Evolutionary conservation across 2,888 invertebrate genomes (phyloP).

Genomic region (Aradus depressus): DNA sequence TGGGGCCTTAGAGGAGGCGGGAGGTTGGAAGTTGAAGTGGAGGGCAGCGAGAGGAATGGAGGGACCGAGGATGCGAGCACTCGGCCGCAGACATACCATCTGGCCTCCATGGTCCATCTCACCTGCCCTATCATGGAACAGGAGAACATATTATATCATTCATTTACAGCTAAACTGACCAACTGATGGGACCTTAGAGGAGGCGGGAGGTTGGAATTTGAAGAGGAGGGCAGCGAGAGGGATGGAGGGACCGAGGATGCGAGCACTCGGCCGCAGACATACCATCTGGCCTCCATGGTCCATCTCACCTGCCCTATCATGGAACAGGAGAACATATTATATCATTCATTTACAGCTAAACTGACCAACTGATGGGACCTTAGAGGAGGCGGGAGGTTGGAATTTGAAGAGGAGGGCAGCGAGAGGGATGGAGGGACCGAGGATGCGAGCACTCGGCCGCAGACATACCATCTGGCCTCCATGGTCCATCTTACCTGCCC

Average conservation of each 20-base stretch:
- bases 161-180: too few relatives aligned
- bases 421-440: conserved; percentile 55
- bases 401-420: conserved; percentile 79
- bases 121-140: too few relatives aligned
- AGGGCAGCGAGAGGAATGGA: conserved; percentile 67
- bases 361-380: too few relatives aligned
- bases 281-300: conserved; percentile 80
- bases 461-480: conserved; percentile 75
- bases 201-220: conserved; percentile 57
- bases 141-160: too few relatives aligned
- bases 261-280: conserved; percentile 44
- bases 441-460: conserved; percentile 36
- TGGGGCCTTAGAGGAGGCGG: too few relatives aligned
- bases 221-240: conserved; percentile 76
- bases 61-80: conserved; percentile 38
- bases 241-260: conserved; percentile 43
- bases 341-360: too few relatives aligned
- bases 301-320: too few relatives aligned
- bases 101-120: too few relatives aligned
- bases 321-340: too few relatives aligned
- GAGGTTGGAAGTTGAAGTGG: conserved; percentile 69
- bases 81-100: conserved; percentile 59
- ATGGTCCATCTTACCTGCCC: too few relatives aligned
- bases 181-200: too few relatives aligned
- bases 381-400: conserved; percentile 45